Conservation (phyloP, 2,888 invertebrate species). For the Cremastinae sp. region DNA sequence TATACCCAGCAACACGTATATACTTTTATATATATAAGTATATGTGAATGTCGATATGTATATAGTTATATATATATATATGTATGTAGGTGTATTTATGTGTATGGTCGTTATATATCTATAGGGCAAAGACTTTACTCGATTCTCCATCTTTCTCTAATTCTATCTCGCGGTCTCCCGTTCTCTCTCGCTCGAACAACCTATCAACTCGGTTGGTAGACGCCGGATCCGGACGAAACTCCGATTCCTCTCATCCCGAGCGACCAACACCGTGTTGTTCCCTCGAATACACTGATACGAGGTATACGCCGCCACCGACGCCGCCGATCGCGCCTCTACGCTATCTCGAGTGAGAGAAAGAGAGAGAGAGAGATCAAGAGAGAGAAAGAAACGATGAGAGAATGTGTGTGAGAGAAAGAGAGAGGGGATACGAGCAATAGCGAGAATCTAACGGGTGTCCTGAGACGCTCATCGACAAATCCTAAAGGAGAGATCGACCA, state of each 20-base stretch:
- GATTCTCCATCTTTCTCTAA: conserved; percentile 74
- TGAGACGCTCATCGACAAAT: too few relatives aligned
- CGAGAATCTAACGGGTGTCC: neutral
- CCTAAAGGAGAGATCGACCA: too few relatives aligned
- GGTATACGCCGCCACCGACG: conserved; percentile 17
- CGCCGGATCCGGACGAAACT: conserved; percentile 75
- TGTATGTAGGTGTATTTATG: conserved; percentile 39
- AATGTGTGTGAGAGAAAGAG: conserved; percentile 20
- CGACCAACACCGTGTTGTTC: conserved; percentile 74
- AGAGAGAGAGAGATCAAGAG: neutral
- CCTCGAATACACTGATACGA: conserved; percentile 77
- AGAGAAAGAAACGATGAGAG: conserved; percentile 23
- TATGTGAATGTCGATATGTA: neutral
- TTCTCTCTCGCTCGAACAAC: conserved; percentile 75
- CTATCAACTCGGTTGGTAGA: conserved; percentile 79
- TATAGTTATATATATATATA: conserved; percentile 40
- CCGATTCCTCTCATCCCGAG: conserved; percentile 78
- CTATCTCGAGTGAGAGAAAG: neutral
- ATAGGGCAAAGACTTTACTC: conserved; percentile 55
- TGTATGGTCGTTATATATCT: conserved; percentile 33
- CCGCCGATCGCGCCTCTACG: conserved; percentile 71
- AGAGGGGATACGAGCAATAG: too few relatives aligned
- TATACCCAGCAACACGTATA: neutral
- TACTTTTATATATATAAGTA: neutral
- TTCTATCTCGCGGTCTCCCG: conserved; percentile 75